Evolutionary conservation across 1,140 invertebrate genomes (phyloP), one percentile per base, ranked within the genome.

Genomic region (Coptotermes formosanus): DNA sequence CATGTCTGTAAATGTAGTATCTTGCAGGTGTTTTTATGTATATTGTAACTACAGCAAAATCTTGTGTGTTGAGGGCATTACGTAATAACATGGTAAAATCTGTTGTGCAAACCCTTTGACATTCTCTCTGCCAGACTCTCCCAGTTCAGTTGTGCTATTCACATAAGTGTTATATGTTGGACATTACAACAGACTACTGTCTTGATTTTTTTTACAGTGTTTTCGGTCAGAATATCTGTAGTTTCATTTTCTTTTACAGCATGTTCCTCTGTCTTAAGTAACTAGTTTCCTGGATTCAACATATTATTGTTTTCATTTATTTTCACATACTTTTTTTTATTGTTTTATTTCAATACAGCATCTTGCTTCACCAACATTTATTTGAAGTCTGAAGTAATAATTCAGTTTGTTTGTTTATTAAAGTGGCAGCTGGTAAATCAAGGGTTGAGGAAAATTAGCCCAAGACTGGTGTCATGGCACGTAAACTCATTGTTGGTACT

Each of bases 371-470:
- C 8, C 64, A 2, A 75, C 7, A 64, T 64, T 64, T 75, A 14
- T 75, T 30, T 75, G 3, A 75, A 75, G 64, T 75, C n/a, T 75
- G n/a, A 75, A 75, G 8, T 75, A 30, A n/a, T 64, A 55, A 55
- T 55, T 55, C 12, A 16, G 30, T 75, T 9, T 1, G n/a, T 75
- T 75, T 75, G 25, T 75, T 75, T 75, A 30, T 75, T 75, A 14
- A 30, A 25, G 64, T n/a, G 64, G 64, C 64, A 75, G 64, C 64
- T 75, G 64, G 64, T 75, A 75, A 75, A 75, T 30, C 64, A 75
- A 75, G 64, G 64, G 64, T 25, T 75, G n/a, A 30, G 30, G n/a
- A 30, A 75, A 75, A 75, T 75, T 75, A 75, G 8, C 14, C n/a
- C 9, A 16, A 75, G n/a, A 75, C 9, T 75, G 25, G n/a, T n/a